Evolutionary conservation across 2,888 invertebrate genomes (phyloP).

Genomic region (Thyatira batis): DNA sequence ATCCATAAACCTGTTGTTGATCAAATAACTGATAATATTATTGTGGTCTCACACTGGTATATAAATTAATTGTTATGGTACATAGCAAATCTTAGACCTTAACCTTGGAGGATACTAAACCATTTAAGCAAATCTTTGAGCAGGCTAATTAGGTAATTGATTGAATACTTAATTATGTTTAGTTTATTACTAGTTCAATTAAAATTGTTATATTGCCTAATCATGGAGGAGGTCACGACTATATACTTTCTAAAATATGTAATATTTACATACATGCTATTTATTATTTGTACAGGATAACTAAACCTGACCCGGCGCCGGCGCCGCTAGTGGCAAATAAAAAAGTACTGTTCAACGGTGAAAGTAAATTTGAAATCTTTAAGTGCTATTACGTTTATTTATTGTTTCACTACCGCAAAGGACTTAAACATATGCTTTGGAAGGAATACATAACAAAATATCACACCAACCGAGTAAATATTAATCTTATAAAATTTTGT

Average conservation of each 20-base stretch:
- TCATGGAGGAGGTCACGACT: conserved; percentile 38
- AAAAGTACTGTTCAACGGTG: conserved; percentile 44
- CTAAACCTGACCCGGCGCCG: conserved; percentile 5
- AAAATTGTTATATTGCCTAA: conserved; percentile 41
- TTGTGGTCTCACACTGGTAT: too few species aligned
- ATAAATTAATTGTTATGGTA: too few species aligned
- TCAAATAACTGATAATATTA: too few species aligned
- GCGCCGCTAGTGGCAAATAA: conserved; percentile 44
- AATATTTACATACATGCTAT: neutral
- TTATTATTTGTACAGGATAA: neutral
- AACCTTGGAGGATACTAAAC: too few species aligned
- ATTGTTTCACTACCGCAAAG: conserved; percentile 19
- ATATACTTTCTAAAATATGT: conserved; percentile 7
- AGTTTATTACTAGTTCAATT: conserved; percentile 3
- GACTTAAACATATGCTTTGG: conserved; percentile 10
- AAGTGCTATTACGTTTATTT: conserved; percentile 37
- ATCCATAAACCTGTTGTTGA: too few species aligned
- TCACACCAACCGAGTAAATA: too few species aligned
- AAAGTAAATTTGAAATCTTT: conserved; percentile 71
- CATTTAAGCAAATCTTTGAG: too few species aligned
- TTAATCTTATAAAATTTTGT: too few species aligned
- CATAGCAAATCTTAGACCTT: too few species aligned
- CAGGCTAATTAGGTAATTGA: too few species aligned
- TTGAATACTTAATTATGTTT: too few species aligned
- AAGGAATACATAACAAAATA: neutral